Evolutionary conservation across 2,113 vertebrate species (phyloP).

Genomic region (Sinocyclocheilus anshuiensis): DNA sequence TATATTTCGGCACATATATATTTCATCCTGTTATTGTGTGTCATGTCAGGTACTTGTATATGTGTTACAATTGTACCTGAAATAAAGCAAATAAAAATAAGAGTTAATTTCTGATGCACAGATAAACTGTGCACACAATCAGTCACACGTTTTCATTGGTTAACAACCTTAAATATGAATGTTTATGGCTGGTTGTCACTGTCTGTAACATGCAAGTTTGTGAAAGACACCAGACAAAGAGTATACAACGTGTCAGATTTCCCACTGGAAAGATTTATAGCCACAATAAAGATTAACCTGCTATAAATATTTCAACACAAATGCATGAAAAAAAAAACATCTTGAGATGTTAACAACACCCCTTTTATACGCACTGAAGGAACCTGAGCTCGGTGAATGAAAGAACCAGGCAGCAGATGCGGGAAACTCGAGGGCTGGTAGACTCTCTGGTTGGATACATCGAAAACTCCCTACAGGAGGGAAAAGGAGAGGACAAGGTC

Average conservation of each 20-base stretch:
- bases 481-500: constrained; percentile 89
- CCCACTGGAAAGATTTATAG: not conserved
- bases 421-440: constrained; percentile 86
- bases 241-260: not conserved
- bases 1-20: not conserved
- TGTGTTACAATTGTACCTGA: not conserved
- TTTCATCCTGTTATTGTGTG: not conserved
- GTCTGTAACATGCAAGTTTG: not conserved
- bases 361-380: constrained; percentile 67
- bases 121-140: not conserved
- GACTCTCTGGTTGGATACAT: constrained; percentile 90
- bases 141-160: not conserved
- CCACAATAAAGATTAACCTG: not conserved
- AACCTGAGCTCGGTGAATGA: constrained; percentile 95
- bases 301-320: not conserved
- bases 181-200: not conserved
- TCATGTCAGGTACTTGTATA: not conserved
- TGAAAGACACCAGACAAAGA: not conserved
- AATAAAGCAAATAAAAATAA: not conserved
- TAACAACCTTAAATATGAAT: not conserved
- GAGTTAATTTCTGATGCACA: not conserved
- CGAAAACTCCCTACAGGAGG: constrained; percentile 82
- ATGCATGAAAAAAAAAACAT: not conserved
- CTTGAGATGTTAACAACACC: not conserved
- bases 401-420: constrained; percentile 92